A percentile compares a stretch with the other conserved stretches of the same genome.
These are phyloP conservation scores for Melanerpes aurifrons DNA, from an alignment of 2,113 vertebrate genomes.

Conservation along the genomic window DNA sequence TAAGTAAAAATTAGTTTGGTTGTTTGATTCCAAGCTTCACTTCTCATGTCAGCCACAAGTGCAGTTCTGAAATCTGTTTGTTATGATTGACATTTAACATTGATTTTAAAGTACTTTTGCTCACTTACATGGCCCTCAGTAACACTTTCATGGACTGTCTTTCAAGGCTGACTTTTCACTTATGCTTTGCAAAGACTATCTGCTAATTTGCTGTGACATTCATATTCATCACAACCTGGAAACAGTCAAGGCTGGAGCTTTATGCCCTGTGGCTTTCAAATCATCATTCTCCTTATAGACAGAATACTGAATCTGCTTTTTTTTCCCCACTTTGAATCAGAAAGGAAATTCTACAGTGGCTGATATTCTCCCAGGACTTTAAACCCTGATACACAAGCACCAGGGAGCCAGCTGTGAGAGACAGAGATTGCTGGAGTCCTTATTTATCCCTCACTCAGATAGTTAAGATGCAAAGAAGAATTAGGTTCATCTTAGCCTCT, in stretches of 20 bases:
- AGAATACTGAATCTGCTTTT: background rate
- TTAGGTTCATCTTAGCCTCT: background rate
- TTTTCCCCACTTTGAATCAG: background rate
- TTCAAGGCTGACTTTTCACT: slow-evolving; percentile 25
- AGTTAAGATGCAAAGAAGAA: background rate
- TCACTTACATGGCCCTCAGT: background rate
- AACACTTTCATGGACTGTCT: background rate
- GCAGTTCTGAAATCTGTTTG: slow-evolving; percentile 1
- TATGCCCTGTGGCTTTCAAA: background rate
- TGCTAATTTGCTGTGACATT: background rate
- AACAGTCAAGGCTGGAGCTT: slow-evolving; percentile 8
- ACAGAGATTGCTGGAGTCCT: background rate
- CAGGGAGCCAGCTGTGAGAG: background rate
- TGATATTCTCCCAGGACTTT: background rate
- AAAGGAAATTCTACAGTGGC: background rate
- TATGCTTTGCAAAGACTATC: background rate
- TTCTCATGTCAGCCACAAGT: background rate
- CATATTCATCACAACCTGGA: slow-evolving; percentile 1
- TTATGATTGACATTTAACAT: slow-evolving; percentile 1
- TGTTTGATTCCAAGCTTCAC: slow-evolving; percentile 1
- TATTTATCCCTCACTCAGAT: background rate
- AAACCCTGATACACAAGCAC: background rate
- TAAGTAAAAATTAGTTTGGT: background rate
- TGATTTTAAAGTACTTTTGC: slow-evolving; percentile 20
- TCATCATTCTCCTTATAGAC: background rate